Evolutionary conservation across 2,888 invertebrate species (phyloP), one percentile per base, ranked within the genome.

Genomic region (Cyrtodaria siliqua): DNA sequence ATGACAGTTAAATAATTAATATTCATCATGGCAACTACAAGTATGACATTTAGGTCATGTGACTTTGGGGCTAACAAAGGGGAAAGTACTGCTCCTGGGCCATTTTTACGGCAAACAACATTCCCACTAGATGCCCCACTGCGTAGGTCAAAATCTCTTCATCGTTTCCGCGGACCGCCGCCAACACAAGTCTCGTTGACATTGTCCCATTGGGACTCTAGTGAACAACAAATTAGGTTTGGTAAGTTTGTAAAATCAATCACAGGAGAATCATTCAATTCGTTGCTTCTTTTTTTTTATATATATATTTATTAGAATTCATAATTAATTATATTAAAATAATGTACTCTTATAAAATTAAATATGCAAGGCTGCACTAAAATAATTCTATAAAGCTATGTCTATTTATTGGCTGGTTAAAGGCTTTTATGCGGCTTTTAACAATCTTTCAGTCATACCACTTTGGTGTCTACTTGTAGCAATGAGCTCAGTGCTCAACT

Each of bases 151-250:
- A 80, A 63, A 69, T 75, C 75, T 33, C 23, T 59, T n/a, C 70
- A 72, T 44, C 42, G 64, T 26, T 68, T 62, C 18, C 62, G 57
- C 20, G 71, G 71, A 38, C 67, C 52, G 23, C 72, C 59, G 2
- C 55, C 59, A 23, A 59, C 76, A 16, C 76, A 74, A 44, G 77
- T 86, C 47, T 83, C 86, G 59, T 69, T 88, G 52, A 79, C 86
- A 18, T 66, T 88, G 56, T 88, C 88, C 0, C 88, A 88, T 53
- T 87, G 88, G 88, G 85, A 87, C 61, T 88, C 88, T 0, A 73
- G 76, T 40, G 84, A 82, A 57, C 76, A 85, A 38, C 80, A 80
- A 18, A 59, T 81, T 2, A 57, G 56, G n/a, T 67, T 59, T 68
- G 81, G 81, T 81, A 50, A 77, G 81, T 77, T 18, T 33, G 12